A percentile compares a stretch with the other conserved stretches of the same genome.
Conservation (phyloP, 2,888 invertebrate genomes). For the Leptopilina syphax region DNA sequence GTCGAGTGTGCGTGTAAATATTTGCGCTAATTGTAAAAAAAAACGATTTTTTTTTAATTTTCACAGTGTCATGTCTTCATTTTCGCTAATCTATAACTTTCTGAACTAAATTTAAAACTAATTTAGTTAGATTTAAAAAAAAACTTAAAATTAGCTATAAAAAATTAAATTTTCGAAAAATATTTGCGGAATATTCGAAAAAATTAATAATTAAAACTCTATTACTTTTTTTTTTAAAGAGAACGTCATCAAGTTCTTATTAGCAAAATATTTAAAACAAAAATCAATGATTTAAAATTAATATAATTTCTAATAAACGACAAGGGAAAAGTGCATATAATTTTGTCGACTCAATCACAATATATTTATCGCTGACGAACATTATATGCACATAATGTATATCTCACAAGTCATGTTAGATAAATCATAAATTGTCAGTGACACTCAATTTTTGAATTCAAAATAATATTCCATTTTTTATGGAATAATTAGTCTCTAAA, state of each 20-base stretch:
- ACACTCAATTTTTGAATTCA: constrained; percentile 57
- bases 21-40: constrained; percentile 2
- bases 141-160: no score
- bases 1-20: constrained; percentile 47
- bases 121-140: no score
- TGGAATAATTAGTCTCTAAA: no score
- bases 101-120: not conserved
- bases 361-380: constrained; percentile 58
- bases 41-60: not conserved
- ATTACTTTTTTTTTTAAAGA: no score
- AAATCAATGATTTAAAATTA: not conserved
- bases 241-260: not conserved
- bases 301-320: constrained; percentile 52
- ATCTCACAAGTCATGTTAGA: constrained; percentile 58
- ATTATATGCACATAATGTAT: constrained; percentile 46
- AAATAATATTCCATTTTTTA: no score
- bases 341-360: constrained; percentile 55
- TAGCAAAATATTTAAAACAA: not conserved
- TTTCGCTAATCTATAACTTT: not conserved
- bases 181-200: not conserved
- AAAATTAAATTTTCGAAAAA: not conserved
- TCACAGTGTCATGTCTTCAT: not conserved
- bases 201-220: no score
- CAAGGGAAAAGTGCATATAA: constrained; percentile 64
- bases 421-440: constrained; percentile 67